Base-by-base conservation (phyloP, 2,113 vertebrate genomes). In the Carassius auratus region DNA sequence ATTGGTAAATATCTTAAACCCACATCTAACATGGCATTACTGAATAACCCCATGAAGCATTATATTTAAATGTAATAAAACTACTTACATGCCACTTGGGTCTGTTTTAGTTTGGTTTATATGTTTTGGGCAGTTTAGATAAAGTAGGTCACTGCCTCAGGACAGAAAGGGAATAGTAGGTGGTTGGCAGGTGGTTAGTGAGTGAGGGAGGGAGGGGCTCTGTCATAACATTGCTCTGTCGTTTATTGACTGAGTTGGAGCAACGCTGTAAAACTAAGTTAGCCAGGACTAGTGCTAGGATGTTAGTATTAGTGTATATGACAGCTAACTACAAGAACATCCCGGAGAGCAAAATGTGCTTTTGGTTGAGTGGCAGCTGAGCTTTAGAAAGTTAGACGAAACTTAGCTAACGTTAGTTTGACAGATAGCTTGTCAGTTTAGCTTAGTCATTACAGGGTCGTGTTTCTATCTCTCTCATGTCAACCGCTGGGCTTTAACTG, bases 391-490 rank as follows among this genome's bases (percentile, higher is more conserved):
- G 36, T 62, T 45, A 17, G 77, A 26, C 12, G n/a, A 61, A 59
- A 61, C 76, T 15, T 76, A 50, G 52, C 52, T 77, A 77, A 36
- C 33, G 10, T 77, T 77, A 59, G 66, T 19, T 38, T 69, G 30
- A 59, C 55, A 36, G 30, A 38, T 57, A 78, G 76, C 55, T 78
- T 61, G 76, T 23, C 10, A 78, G 57, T 78, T 38, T 78, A 78
- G 76, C 76, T 36, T 78, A 78, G 30, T 33, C 33, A n/a, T 38
- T 19, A 61, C 55, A 77, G 50, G 21, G 30, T 59, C 5, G 7
- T 78, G 76, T 38, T 59, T 61, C 42, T 42, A 38, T 19, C 10
- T 12, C 55, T 38, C 50, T 77, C 52, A 6, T 61, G 33, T 61
- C 55, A 38, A 4, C 76, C 76, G 36, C 75, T 38, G 30, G 33